phyloP scores from a whole-genome alignment of 2,797 vertebrate genomes.

The Smutsia gigantea region DNA sequence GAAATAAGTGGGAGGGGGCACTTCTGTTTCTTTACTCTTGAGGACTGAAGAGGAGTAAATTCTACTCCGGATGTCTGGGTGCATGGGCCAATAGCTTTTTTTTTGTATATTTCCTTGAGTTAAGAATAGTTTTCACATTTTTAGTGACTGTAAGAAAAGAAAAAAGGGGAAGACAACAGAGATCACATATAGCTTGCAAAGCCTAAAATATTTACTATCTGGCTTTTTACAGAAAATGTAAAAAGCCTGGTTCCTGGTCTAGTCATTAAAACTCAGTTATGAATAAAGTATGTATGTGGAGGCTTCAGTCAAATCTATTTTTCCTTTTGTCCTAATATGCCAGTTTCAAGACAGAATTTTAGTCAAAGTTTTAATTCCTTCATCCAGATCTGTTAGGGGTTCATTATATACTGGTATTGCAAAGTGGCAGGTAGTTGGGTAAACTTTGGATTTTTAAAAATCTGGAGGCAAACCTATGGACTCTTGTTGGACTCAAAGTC shows the following conservation, averaged over 20 bases:
- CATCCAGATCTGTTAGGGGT: neutral
- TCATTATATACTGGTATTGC: neutral
- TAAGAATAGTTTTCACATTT: slow-evolving; percentile 10
- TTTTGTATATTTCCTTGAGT: neutral
- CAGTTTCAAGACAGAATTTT: slow-evolving; percentile 29
- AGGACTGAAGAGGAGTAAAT: neutral
- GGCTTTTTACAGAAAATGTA: slow-evolving; percentile 10
- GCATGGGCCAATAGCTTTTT: neutral
- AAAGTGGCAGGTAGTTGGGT: neutral
- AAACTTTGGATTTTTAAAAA: neutral
- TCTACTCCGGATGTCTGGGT: neutral
- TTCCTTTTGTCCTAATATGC: neutral
- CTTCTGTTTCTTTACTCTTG: neutral
- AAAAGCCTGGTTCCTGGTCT: neutral
- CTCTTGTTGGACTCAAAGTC: neutral
- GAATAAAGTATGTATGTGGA: neutral
- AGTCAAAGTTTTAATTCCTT: slow-evolving; percentile 27
- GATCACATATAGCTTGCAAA: neutral
- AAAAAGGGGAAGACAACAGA: neutral
- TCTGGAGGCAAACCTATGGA: neutral
- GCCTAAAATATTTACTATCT: slow-evolving; percentile 2
- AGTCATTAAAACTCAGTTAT: slow-evolving; percentile 5
- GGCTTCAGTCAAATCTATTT: neutral
- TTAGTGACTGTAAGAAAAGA: neutral
- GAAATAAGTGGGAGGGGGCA: neutral